A percentile compares a stretch with the other conserved stretches of the same genome.
phyloP scores from a whole-genome alignment of 2,797 vertebrate genomes.

The Vultur gryphus region DNA sequence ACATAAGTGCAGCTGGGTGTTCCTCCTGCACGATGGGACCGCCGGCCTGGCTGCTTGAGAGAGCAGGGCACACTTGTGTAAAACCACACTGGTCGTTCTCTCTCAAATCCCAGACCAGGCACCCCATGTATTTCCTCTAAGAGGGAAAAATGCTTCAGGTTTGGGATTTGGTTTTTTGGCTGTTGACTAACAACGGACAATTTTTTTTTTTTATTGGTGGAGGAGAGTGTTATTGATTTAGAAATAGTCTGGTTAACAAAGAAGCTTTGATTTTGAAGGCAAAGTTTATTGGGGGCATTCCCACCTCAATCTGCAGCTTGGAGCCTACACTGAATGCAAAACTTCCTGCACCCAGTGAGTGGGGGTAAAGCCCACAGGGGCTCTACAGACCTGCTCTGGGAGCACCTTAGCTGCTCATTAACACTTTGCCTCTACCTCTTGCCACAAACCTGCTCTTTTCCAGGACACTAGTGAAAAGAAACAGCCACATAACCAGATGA shows the following conservation, averaged over 20 bases:
- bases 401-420: not conserved
- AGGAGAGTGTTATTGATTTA: not conserved
- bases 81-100: not conserved
- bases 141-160: not conserved
- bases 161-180: not conserved
- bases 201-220: not conserved
- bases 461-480: not conserved
- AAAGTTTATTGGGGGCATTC: not conserved
- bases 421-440: not conserved
- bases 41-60: not conserved
- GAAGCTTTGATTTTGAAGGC: not conserved
- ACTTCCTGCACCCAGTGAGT: not conserved
- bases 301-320: not conserved
- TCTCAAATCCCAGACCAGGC: not conserved
- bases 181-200: not conserved
- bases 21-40: rapidly evolving
- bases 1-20: not conserved
- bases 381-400: not conserved
- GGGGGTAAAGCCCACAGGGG: not conserved
- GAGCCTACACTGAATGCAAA: not conserved
- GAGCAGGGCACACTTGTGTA: not conserved
- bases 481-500: not conserved
- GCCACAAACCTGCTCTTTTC: not conserved
- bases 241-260: not conserved
- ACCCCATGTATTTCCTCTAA: rapidly evolving